Base-by-base conservation (phyloP, 2,888 invertebrate species). In the Meta bourneti region DNA sequence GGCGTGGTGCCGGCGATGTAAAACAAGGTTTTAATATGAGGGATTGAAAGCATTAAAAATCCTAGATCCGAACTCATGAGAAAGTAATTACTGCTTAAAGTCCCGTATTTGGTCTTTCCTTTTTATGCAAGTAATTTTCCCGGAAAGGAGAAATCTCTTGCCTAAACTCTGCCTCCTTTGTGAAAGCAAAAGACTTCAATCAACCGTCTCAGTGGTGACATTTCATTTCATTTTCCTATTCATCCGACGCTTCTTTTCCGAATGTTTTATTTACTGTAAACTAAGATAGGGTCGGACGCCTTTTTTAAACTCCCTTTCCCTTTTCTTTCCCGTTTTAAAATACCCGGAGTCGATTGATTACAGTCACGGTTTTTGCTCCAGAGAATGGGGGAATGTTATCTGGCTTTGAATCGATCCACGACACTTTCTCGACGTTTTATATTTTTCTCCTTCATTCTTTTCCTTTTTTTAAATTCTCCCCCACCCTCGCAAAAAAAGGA, bases 171-270 rank as follows among this genome's bases (percentile, higher is more conserved):
- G n/a, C n/a, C n/a, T n/a, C n/a, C n/a, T n/a, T n/a, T 20, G 48
- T 52, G 72, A 82, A 72, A 72, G 13, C 34, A 34, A 34, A 34
- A 70, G 52, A 19, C 72, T 82, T 82, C 72, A 82, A 82, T 82
- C 82, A 82, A 82, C 52, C 51, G 71, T 72, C 52, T 71, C 71
- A 82, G 11, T 51, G 82, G 51, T 72, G 82, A 72, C 82, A 82
- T 82, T 82, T 82, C 72, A 71, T 61, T 51, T 71, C 51, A 49
- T 52, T 48, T 34, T 34, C 34, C 34, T 34, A 19, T 52, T 70
- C 81, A 19, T 71, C 20, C 72, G 7, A n/a, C 13, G 13, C 11
- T 19, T 80, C 61, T 69, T 51, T 19, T 2, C 82, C n/a, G 54
- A 34, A 34, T 34, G 34, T 61, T 34, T 61, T 79, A 34, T 61